phyloP scores from a whole-genome alignment of 2,797 vertebrate genomes.

The Buphagus erythrorhynchus region DNA sequence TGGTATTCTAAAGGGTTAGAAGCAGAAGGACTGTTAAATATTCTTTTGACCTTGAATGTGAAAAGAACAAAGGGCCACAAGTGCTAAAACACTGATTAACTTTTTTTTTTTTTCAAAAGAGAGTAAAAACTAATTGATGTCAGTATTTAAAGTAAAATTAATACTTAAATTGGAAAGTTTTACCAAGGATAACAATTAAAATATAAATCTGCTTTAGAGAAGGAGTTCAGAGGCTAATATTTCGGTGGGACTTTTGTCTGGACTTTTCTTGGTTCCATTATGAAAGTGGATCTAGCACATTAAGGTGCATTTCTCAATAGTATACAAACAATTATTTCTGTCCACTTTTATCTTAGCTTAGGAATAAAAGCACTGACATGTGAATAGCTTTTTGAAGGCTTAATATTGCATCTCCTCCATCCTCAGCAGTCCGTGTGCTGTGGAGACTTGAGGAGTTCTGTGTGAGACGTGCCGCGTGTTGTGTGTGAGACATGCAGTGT shows the following conservation, averaged over 20 bases:
- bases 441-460: neutral
- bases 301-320: neutral
- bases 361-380: neutral
- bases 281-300: neutral
- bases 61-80: neutral
- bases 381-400: neutral
- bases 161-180: neutral
- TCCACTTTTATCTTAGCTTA: neutral
- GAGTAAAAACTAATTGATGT: neutral
- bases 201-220: neutral
- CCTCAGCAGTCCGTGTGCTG: neutral
- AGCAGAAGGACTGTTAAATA: neutral
- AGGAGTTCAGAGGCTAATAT: neutral
- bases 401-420: neutral
- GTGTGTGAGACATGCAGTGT: neutral
- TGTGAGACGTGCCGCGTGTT: rapidly evolving
- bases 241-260: neutral
- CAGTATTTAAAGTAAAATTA: neutral
- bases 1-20: neutral
- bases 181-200: neutral
- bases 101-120: neutral
- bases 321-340: neutral
- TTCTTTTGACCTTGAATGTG: neutral
- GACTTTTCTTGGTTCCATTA: neutral
- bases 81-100: neutral